phyloP scores from a whole-genome alignment of 2,113 vertebrate genomes.

The Hippocampus guttulatus region DNA sequence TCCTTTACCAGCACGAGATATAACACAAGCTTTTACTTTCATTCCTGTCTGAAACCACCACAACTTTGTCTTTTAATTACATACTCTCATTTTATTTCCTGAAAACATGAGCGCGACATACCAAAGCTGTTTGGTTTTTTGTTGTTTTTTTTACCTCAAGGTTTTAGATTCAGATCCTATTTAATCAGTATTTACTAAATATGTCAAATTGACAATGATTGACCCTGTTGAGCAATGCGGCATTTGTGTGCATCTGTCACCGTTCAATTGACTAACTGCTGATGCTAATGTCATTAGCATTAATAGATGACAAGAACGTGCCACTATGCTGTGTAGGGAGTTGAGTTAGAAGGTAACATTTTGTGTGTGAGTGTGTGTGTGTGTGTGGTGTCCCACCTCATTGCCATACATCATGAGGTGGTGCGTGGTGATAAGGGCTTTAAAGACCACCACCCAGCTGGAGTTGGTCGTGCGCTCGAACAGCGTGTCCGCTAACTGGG shows the following conservation, averaged over 20 bases:
- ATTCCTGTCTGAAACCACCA: neutral
- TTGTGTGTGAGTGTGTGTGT: slow-evolving; percentile 1
- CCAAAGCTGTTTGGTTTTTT: neutral
- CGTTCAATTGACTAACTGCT: neutral
- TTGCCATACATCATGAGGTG: slow-evolving; percentile 78
- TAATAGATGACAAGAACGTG: slow-evolving; percentile 14
- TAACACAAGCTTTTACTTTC: neutral
- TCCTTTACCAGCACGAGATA: neutral
- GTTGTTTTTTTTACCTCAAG: too few species aligned
- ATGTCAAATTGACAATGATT: too few species aligned
- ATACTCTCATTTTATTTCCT: neutral
- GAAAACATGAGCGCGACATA: neutral
- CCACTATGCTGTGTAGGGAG: slow-evolving; percentile 4
- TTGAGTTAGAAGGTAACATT: slow-evolving; percentile 19
- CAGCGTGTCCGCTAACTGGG: slow-evolving; percentile 75
- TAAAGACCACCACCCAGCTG: slow-evolving; percentile 78
- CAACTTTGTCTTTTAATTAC: neutral
- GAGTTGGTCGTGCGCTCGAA: slow-evolving; percentile 74
- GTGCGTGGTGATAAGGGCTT: slow-evolving; percentile 75
- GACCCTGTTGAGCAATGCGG: too few species aligned
- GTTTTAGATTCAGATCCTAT: too few species aligned
- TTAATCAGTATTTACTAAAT: too few species aligned
- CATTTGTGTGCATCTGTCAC: neutral
- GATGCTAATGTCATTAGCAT: slow-evolving; percentile 13
- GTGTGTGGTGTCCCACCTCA: slow-evolving; percentile 60